phyloP scores from a whole-genome alignment of 2,113 vertebrate genomes.

The Saccopteryx bilineata region DNA sequence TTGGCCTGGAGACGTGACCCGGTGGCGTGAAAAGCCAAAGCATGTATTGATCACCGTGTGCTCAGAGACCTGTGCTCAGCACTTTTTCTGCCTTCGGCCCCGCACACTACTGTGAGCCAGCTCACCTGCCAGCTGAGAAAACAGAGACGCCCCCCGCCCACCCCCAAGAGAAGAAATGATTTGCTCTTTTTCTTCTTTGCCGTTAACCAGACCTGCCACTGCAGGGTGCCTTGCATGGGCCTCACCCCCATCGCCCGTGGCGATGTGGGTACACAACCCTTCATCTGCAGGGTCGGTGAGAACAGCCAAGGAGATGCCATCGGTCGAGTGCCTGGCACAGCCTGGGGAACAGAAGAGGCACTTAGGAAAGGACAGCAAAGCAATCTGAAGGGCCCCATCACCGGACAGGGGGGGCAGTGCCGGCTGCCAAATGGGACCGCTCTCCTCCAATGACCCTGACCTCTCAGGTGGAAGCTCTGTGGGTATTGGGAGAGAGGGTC shows the following conservation, averaged over 20 bases:
- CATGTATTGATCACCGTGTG: accelerated
- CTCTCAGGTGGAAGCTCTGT: accelerated
- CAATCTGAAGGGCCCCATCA: accelerated
- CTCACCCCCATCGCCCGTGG: accelerated
- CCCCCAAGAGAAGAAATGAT: accelerated
- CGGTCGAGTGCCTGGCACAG: accelerated
- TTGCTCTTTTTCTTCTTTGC: accelerated
- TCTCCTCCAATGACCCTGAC: accelerated
- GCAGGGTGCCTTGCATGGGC: not conserved
- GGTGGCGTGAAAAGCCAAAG: accelerated
- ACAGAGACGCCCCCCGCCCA: not conserved
- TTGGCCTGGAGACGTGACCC: not conserved
- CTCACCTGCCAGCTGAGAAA: accelerated
- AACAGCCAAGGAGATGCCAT: accelerated
- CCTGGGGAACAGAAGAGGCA: accelerated
- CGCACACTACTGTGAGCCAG: accelerated
- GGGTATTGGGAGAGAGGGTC: not conserved
- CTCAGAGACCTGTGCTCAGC: accelerated
- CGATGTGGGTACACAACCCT: not conserved
- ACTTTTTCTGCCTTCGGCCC: accelerated
- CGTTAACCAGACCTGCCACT: accelerated
- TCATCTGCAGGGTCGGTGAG: accelerated
- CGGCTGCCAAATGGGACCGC: accelerated
- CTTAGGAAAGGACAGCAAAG: not conserved
- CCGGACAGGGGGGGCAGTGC: not conserved